These are phyloP conservation scores for Plestiodon gilberti DNA, from an alignment of 2,113 vertebrate genomes.

Conservation along the genomic window DNA sequence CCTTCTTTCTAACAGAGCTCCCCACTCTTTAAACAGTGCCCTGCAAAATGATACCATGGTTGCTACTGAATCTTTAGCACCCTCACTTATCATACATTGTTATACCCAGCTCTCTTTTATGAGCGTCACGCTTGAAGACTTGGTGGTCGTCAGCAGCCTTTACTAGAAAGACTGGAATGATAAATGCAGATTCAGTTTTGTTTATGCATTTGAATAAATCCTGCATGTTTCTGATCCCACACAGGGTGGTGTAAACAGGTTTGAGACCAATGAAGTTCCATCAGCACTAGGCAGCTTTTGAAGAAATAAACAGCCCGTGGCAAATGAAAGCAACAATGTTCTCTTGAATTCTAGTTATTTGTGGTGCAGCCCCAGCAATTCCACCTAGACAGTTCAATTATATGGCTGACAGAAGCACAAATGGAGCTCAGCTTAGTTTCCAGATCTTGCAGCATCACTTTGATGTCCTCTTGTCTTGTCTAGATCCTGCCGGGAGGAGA, in stretches of 20 bases:
- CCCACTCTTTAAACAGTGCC: slow-evolving; percentile 4
- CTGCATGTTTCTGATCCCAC: neutral
- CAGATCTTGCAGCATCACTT: neutral
- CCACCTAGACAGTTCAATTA: slow-evolving; percentile 65
- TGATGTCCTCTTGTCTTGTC: slow-evolving; percentile 56
- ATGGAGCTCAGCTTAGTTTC: slow-evolving; percentile 32
- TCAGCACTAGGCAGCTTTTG: neutral
- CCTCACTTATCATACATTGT: slow-evolving; percentile 22
- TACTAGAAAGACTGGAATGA: neutral
- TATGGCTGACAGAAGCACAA: slow-evolving; percentile 64
- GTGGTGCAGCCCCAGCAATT: slow-evolving; percentile 53
- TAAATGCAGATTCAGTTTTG: slow-evolving; percentile 6
- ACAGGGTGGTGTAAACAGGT: neutral
- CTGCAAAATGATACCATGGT: slow-evolving; percentile 42
- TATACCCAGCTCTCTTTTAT: slow-evolving; percentile 42
- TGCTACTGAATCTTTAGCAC: slow-evolving; percentile 20
- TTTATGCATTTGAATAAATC: neutral
- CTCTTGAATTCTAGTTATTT: slow-evolving; percentile 55
- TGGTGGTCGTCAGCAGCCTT: slow-evolving; percentile 15
- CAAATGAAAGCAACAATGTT: slow-evolving; percentile 64
- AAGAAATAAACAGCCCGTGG: slow-evolving; percentile 36
- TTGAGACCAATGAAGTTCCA: slow-evolving; percentile 9
- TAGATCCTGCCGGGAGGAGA: slow-evolving; percentile 6
- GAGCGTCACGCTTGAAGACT: slow-evolving; percentile 4
- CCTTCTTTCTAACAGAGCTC: neutral